These are phyloP conservation scores for Henricia sp. DNA, from an alignment of 53 echinoderm and acorn worm genomes.

Conservation along the genomic window DNA sequence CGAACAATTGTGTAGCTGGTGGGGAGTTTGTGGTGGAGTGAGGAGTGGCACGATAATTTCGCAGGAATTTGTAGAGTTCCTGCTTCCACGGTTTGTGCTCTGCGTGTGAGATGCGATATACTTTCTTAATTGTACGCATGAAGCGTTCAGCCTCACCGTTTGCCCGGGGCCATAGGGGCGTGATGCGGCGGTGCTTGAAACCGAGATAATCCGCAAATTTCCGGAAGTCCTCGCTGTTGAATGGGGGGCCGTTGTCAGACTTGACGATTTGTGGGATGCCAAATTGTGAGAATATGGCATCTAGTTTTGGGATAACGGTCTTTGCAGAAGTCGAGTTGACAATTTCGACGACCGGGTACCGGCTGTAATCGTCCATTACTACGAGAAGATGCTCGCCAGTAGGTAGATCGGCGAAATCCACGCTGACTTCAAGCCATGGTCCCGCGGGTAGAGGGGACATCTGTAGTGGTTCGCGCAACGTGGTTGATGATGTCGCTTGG, in stretches of 20 bases:
- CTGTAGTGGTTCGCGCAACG: conserved; percentile 20
- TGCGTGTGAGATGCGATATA: conserved; percentile 57
- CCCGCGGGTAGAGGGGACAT: conserved; percentile 26
- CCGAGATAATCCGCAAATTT: conserved; percentile 42
- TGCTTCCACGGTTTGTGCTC: conserved; percentile 55
- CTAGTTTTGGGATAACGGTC: conserved; percentile 52
- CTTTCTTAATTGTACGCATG: conserved; percentile 70
- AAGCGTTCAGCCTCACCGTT: conserved; percentile 47
- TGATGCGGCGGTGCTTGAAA: conserved; percentile 20
- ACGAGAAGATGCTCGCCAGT: conserved; percentile 65
- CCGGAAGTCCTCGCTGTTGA: conserved; percentile 39
- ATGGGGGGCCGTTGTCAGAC: conserved; percentile 53
- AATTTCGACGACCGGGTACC: conserved; percentile 68
- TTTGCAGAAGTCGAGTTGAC: conserved; percentile 54
- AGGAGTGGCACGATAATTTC: conserved; percentile 69
- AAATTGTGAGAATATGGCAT: conserved; percentile 25
- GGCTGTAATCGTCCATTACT: conserved; percentile 62
- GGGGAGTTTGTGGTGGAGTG: conserved; percentile 63
- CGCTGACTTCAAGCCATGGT: conserved; percentile 28
- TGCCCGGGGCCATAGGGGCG: conserved; percentile 45
- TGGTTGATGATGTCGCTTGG: conserved; percentile 45
- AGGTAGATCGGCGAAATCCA: conserved; percentile 65
- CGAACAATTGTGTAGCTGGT: conserved; percentile 66
- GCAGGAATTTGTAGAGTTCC: conserved; percentile 50
- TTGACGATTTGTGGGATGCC: conserved; percentile 33